These are phyloP conservation scores for Paedocypris sp. DNA, from an alignment of 2,113 vertebrate genomes.

Conservation along the genomic window DNA sequence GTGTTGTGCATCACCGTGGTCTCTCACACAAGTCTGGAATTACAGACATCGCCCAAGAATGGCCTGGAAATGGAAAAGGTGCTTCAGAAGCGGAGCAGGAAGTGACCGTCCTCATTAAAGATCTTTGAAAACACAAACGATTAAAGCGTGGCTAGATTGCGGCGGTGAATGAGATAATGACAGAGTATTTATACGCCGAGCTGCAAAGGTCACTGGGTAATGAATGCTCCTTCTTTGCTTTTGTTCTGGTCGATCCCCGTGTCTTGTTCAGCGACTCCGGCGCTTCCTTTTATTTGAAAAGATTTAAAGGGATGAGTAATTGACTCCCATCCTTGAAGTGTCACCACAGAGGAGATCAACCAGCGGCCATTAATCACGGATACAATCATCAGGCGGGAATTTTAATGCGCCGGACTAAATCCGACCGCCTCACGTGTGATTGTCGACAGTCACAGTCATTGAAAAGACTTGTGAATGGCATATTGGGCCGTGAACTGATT, in stretches of 20 bases:
- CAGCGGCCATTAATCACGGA: constrained; percentile 23
- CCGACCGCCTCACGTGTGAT: not conserved
- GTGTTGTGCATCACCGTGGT: constrained; percentile 18
- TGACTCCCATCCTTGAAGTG: constrained; percentile 9
- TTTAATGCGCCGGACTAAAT: not conserved
- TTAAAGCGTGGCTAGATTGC: not conserved
- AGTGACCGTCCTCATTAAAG: constrained; percentile 2
- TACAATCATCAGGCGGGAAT: constrained; percentile 2
- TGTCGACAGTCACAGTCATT: not conserved
- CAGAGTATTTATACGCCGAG: not conserved
- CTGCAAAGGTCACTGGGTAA: constrained; percentile 21
- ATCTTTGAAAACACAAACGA: not conserved
- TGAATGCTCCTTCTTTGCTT: constrained; percentile 22
- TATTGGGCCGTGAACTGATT: not conserved
- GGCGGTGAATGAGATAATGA: constrained; percentile 15
- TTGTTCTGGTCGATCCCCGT: constrained; percentile 6
- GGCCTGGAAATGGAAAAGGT: not conserved
- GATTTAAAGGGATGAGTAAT: constrained; percentile 24
- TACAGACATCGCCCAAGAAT: not conserved
- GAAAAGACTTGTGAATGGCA: constrained; percentile 3
- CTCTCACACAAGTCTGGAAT: constrained; percentile 6
- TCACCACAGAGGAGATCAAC: not conserved
- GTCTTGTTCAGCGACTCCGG: not conserved
- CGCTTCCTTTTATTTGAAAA: constrained; percentile 13
- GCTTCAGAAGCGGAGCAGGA: not conserved